Base-by-base conservation (phyloP, 2,113 vertebrate species). In the Sinocyclocheilus anophthalmus region DNA sequence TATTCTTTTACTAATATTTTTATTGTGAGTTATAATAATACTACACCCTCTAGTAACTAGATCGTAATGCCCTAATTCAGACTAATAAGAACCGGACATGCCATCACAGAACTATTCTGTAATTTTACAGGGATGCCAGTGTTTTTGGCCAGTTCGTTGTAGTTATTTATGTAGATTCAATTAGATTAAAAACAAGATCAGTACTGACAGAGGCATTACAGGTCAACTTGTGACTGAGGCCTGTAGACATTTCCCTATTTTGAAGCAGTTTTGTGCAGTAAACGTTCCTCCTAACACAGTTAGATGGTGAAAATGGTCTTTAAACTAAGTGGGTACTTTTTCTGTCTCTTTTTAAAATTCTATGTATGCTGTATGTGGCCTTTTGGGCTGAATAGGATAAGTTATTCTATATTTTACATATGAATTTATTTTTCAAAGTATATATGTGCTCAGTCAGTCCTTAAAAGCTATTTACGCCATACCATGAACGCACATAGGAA, bases 391-490 rank as follows among this genome's bases (percentile, higher is more conserved):
- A 86, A 76, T 73, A 87, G 53, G 73, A 88, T 90, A 90, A 89
- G 88, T 91, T 88, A 92, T 92, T 92, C 85, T 91, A 76, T 87
- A 89, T 90, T 88, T 88, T 70, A 70, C 45, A 89, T 76, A 84
- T 89, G 24, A 76, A 85, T 75, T 87, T 81, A 85, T 88, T 88
- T 88, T 83, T 89, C 16, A 87, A 90, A 87, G 90, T 91, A 87
- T 91, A 87, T 82, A 89, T 80, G 89, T 91, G 90, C 90, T 93
- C 85, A 76, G 85, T 88, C 92, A 92, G 91, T 91, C 88, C 87
- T 87, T 92, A 89, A 72, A 95, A 94, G 93, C 93, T 94, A 84
- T 90, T 89, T 88, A 45, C 8, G 42, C 42, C 42, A 45, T 45
- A 83, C 92, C 85, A 87, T 84, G 86, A 89, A 90, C 72, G 88